phyloP scores from a whole-genome alignment of 2,113 vertebrate species.

The Platanista minor region DNA sequence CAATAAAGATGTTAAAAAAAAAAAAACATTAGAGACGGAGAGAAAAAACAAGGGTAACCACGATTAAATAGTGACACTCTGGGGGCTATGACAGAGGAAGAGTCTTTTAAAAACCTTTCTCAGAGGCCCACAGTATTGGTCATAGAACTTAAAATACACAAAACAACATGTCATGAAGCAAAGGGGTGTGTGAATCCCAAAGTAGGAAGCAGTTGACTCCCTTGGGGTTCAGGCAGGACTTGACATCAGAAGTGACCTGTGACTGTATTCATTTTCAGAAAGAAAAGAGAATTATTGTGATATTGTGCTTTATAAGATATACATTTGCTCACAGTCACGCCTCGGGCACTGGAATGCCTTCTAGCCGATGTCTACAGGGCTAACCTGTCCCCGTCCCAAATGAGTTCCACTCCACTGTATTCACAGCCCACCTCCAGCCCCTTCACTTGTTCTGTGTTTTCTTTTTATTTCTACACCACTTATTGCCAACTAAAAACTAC shows the following conservation, averaged over 20 bases:
- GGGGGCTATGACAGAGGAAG: background rate
- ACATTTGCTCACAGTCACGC: background rate
- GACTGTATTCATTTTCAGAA: background rate
- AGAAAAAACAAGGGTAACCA: background rate
- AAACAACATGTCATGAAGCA: background rate
- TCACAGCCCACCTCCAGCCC: background rate
- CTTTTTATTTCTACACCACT: background rate
- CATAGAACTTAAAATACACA: background rate
- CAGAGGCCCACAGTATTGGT: background rate
- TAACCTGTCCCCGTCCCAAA: background rate
- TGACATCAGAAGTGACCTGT: background rate
- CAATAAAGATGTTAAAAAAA: no score
- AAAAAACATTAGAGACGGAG: background rate
- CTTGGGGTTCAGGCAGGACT: background rate
- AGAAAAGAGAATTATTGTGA: background rate
- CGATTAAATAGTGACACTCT: background rate
- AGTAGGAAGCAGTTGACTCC: background rate
- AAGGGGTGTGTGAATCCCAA: background rate
- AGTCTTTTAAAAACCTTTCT: background rate
- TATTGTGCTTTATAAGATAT: background rate
- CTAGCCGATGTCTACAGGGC: background rate
- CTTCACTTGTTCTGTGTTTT: background rate
- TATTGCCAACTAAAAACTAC: background rate
- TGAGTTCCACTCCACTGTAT: background rate
- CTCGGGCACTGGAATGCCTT: background rate